Evolutionary conservation across 1,140 invertebrate species (phyloP).

Genomic region (Pseudomyrmex cubaensis): DNA sequence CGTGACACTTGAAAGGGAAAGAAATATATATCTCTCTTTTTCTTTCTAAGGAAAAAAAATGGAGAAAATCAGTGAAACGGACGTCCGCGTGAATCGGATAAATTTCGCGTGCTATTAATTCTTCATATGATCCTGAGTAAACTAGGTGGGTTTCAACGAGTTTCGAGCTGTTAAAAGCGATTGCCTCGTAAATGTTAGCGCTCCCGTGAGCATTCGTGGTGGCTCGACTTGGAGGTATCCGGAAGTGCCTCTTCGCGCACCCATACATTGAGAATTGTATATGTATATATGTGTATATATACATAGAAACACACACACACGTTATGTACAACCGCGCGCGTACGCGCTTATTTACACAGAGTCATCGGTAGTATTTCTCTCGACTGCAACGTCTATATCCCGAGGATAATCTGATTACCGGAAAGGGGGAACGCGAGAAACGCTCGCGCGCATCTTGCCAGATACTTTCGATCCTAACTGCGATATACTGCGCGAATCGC

Average conservation of each 20-base stretch:
- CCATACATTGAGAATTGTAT: too few species aligned
- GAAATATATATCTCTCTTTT: too few species aligned
- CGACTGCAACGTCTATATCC: slow-evolving; percentile 77
- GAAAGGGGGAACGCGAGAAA: slow-evolving; percentile 56
- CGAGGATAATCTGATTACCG: slow-evolving; percentile 75
- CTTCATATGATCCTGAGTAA: slow-evolving; percentile 1
- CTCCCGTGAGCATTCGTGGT: slow-evolving; percentile 68
- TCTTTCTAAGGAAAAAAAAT: too few species aligned
- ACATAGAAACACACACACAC: slow-evolving; percentile 4
- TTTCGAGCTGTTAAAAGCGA: slow-evolving; percentile 61
- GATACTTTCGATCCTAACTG: slow-evolving; percentile 35
- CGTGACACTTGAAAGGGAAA: slow-evolving; percentile 5
- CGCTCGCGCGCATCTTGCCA: slow-evolving; percentile 39
- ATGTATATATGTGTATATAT: too few species aligned
- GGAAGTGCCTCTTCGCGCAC: slow-evolving; percentile 21
- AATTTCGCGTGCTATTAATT: not conserved
- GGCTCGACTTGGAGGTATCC: slow-evolving; percentile 73
- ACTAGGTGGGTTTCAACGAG: slow-evolving; percentile 27
- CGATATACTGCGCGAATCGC: slow-evolving; percentile 45
- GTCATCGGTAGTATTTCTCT: slow-evolving; percentile 65
- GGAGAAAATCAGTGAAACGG: slow-evolving; percentile 22
- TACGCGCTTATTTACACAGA: slow-evolving; percentile 50
- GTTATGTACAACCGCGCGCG: too few species aligned
- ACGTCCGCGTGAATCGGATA: not conserved
- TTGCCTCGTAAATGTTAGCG: slow-evolving; percentile 77